A percentile compares a stretch with the other conserved stretches of the same genome.
phyloP scores from a whole-genome alignment of 2,888 invertebrate species.

The Corbicula japonica region DNA sequence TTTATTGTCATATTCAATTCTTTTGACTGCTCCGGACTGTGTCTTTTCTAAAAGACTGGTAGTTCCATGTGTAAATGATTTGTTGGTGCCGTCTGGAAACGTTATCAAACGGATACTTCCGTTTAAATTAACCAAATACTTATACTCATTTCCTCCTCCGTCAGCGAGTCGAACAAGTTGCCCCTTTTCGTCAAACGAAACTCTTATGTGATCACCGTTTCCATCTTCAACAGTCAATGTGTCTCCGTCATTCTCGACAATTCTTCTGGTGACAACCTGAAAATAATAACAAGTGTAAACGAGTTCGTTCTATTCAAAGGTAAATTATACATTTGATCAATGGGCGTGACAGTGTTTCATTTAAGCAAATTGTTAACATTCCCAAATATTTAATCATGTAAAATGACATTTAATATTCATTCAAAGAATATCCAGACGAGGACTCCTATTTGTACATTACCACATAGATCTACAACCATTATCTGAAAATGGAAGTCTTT shows the following conservation, averaged over 20 bases:
- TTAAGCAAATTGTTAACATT: too few species aligned
- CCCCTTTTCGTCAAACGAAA: constrained; percentile 8
- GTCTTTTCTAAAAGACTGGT: background rate
- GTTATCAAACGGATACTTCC: constrained; percentile 4
- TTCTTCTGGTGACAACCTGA: constrained; percentile 7
- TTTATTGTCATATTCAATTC: constrained; percentile 5
- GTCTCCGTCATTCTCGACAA: background rate
- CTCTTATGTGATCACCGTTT: constrained; percentile 28
- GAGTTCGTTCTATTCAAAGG: too few species aligned
- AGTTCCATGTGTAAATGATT: background rate
- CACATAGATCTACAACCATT: too few species aligned
- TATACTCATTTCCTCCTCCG: constrained; percentile 24
- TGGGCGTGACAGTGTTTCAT: too few species aligned
- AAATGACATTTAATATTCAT: too few species aligned
- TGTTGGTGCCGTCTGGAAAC: constrained; percentile 33
- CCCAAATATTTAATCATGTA: too few species aligned
- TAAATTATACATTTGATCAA: too few species aligned
- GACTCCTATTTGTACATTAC: too few species aligned
- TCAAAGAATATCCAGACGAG: too few species aligned
- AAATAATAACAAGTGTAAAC: too few species aligned
- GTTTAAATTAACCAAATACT: constrained; percentile 4
- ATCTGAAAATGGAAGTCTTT: too few species aligned
- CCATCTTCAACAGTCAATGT: constrained; percentile 30
- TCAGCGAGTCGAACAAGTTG: constrained; percentile 3
- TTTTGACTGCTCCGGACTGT: background rate